Base-by-base conservation (phyloP, 2,888 invertebrate species). In the Hydropsyche betteni region DNA sequence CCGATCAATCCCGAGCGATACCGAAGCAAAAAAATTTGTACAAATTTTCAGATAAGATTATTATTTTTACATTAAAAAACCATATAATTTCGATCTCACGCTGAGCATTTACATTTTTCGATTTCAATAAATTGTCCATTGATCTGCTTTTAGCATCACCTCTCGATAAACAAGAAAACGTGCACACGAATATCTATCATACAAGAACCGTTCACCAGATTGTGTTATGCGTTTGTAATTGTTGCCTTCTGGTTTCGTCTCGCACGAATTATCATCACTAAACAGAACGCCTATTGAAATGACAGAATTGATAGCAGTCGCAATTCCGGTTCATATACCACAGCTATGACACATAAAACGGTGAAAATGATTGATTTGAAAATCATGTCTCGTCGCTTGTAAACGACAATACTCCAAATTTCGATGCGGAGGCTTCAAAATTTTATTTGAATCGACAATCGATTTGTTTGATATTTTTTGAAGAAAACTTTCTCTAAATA, bases 331-430 rank as follows among this genome's bases (percentile, higher is more conserved):
- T 58, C 58, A 8, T 24, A 55, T 55, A 6, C 16, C 12, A 55
- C 64, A 34, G 12, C n/a, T 36, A 34, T 36, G 36, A 64, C 64
- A 64, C 36, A 64, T 64, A 36, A 36, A 64, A 4, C 34, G 36
- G 36, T 36, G 64, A 64, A 55, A 64, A 64, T 64, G 64, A 64
- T 64, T 36, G 64, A 64, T 64, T 64, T 64, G 36, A 64, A 64
- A 64, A 44, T 34, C 64, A 64, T 64, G 64, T 64, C 64, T 36
- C 64, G 64, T 64, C 24, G 34, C 12, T 3, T 36, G 64, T 64
- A 64, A 44, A 64, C 64, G 64, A 36, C 14, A n/a, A 34, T 34
- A 64, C 34, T 64, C 64, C 34, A 34, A 64, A 64, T 64, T 64
- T 64, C 34, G 33, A 36, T 36, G 64, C 14, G 24, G 16, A 58